Percentiles rank a stretch among this genome's conserved stretches.
phyloP scores from a whole-genome alignment of 2,113 vertebrate species.

The Podilymbus podiceps region DNA sequence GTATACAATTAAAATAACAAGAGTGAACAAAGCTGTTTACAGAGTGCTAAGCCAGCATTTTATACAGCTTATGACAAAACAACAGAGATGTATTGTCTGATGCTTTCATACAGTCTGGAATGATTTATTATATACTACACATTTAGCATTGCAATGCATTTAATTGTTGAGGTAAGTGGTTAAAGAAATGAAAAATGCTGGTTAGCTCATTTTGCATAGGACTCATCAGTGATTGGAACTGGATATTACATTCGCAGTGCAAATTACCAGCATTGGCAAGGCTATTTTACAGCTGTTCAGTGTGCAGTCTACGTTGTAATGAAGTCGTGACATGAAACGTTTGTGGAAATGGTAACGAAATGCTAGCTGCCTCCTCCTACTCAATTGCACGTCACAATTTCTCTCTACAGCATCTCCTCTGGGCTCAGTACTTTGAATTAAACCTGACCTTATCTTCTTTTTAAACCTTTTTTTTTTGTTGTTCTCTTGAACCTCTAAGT shows the following conservation, averaged over 20 bases:
- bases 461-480: background rate
- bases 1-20: background rate
- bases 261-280: slow-evolving; percentile 44
- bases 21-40: background rate
- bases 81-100: slow-evolving; percentile 3
- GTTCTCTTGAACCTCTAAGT: background rate
- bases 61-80: slow-evolving; percentile 15
- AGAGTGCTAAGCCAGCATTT: slow-evolving; percentile 3
- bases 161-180: slow-evolving; percentile 50
- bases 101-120: background rate
- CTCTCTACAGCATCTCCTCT: background rate
- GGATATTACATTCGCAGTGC: slow-evolving; percentile 1
- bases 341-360: slow-evolving; percentile 52
- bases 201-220: slow-evolving; percentile 5
- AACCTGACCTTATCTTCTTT: background rate
- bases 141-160: background rate
- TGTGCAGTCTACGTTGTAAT: background rate
- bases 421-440: background rate
- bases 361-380: background rate
- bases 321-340: slow-evolving; percentile 39
- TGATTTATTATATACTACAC: slow-evolving; percentile 8
- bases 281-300: slow-evolving; percentile 48
- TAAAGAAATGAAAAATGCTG: slow-evolving; percentile 44
- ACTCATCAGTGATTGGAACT: background rate
- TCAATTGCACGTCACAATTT: accelerated